Percentiles rank a stretch among this genome's conserved stretches.
These are phyloP conservation scores for Rutilus rutilus DNA, from an alignment of 2,113 vertebrate species.

Conservation along the genomic window DNA sequence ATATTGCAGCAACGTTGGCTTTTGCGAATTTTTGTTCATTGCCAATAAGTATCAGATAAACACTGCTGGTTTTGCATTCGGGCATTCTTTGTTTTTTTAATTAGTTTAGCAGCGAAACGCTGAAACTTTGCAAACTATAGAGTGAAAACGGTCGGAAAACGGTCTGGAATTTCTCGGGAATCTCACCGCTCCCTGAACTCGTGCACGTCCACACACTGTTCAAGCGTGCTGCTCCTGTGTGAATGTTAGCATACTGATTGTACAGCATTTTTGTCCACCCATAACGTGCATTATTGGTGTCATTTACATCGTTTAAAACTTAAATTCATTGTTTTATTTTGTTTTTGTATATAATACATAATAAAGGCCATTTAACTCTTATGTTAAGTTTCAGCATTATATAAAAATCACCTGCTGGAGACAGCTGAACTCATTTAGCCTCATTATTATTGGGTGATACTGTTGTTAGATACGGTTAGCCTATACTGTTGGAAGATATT, in stretches of 20 bases:
- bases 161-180: constrained; percentile 9
- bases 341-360: neutral
- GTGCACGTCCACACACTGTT: constrained; percentile 9
- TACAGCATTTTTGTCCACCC: neutral
- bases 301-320: neutral
- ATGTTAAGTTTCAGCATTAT: neutral
- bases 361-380: neutral
- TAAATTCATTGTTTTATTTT: neutral
- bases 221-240: neutral
- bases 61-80: neutral
- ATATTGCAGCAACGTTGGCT: no score
- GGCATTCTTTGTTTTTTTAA: neutral
- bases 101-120: neutral
- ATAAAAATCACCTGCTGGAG: neutral
- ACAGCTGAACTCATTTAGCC: neutral
- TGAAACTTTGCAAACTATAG: neutral
- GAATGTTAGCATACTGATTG: neutral
- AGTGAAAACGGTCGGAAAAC: neutral
- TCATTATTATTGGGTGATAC: neutral
- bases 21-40: neutral
- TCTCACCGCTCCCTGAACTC: constrained; percentile 12
- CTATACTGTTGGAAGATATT: neutral
- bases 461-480: neutral
- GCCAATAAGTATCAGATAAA: neutral
- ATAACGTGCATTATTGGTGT: neutral